phyloP scores from a whole-genome alignment of 2,113 vertebrate genomes.

The Pogona vitticeps region DNA sequence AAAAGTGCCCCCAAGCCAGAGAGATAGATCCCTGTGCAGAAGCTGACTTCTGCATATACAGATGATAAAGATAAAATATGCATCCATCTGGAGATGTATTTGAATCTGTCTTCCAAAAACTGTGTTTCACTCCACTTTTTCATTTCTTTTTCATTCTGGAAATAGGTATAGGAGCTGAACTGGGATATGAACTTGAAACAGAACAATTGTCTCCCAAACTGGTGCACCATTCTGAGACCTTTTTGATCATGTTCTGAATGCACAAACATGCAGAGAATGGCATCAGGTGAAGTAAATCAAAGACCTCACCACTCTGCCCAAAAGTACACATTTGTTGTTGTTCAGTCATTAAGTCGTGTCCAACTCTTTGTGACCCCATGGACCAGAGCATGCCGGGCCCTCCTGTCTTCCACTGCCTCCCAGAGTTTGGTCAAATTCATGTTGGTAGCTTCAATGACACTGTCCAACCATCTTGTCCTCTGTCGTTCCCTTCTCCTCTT shows the following conservation, averaged over 20 bases:
- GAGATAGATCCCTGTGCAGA: background rate
- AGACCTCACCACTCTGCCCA: background rate
- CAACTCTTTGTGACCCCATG: no score
- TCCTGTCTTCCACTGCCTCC: no score
- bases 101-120: background rate
- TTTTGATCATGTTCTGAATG: background rate
- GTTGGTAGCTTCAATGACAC: no score
- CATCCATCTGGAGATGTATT: background rate
- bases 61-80: conserved; percentile 19
- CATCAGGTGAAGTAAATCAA: background rate
- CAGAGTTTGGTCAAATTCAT: no score
- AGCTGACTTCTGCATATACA: background rate
- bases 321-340: background rate
- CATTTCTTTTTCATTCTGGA: background rate
- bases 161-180: background rate
- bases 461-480: no score
- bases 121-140: no score
- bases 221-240: background rate
- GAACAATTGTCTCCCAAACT: background rate
- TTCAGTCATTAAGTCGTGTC: no score
- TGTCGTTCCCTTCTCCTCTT: no score
- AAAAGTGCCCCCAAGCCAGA: background rate
- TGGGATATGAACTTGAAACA: background rate
- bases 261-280: background rate
- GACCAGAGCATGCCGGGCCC: no score